Evolutionary conservation across 92 coral and sea anemone genomes (phyloP), one percentile per base, ranked within the genome.

Genomic region (Heteractis magnifica): DNA sequence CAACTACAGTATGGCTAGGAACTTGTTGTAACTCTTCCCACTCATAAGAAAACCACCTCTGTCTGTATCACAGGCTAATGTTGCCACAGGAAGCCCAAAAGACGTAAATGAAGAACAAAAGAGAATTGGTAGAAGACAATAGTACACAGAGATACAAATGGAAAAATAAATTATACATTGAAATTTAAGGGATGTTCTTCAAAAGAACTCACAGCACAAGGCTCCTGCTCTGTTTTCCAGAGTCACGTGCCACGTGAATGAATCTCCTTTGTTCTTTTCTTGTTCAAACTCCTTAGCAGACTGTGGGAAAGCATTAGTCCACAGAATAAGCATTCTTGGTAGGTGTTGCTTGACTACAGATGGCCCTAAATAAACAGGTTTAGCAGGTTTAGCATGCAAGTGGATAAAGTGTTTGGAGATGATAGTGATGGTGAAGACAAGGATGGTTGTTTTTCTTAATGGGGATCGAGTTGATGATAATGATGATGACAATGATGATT

Each of bases 221-320:
- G 99, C 97, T 48, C 99, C 99, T n/a, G 99, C 98, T 55, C 98
- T 88, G 87, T 95, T 92, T 73, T 96, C 99, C 64, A 96, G 90
- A 4, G 99, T 92, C 34, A 94, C 99, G 58, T 96, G 99, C 99
- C 99, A 96, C 26, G 98, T 96, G 83, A 92, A 96, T 4, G 98
- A 85, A 86, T 96, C 99, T 78, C 99, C 99, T 76, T 91, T 94
- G 82, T 18, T 92, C 60, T 90, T 96, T 92, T 96, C 99, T 34
- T 94, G 94, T 77, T 94, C 97, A 85, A 93, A 94, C 70, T 96
- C 99, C 79, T 94, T 94, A 58, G 93, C 87, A 34, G 96, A 86
- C 60, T 90, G 93, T 7, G 99, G 99, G 78, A 96, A 96, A 15
- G 98, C 92, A 88, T 87, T 91, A 41, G 95, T 71, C 99, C 99